Base-by-base conservation (phyloP, 2,797 vertebrate genomes). In the Mallotus villosus region DNA sequence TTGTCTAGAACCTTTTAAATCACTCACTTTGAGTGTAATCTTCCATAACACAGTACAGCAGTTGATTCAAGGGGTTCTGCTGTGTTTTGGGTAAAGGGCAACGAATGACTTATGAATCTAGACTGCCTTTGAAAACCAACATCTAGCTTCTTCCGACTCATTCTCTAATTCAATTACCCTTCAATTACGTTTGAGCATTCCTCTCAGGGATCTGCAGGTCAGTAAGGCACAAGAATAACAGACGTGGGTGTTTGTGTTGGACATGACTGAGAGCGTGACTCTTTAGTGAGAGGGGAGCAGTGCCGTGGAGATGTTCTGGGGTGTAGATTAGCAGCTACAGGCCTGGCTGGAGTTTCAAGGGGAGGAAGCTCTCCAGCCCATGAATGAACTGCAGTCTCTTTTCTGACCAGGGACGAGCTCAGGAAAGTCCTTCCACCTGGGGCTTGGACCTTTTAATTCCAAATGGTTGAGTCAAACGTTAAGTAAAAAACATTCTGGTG, bases 211-310 rank as follows among this genome's bases (percentile, higher is more conserved):
- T 74, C 29, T 29, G 32, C 14, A 46, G 41, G 41, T 72, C 55
- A 71, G 53, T 63, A 19, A 70, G 29, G 74, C 66, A 37, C 21
- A 51, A 63, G 53, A 67, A 72, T 71, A 70, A 79, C 63, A 72
- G 71, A 78, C 4, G 37, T 12, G 27, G 16, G 16, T 85, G 72
- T 85, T 86, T 79, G 68, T 79, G 41, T 79, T 83, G 72, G 83
- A 75, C 67, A 16, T 27, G 69, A 68, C 37, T 62, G 32, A 53
- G 68, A 70, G 49, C 66, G 58, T 22, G 59, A 24, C 32, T 64
- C 24, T 62, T 34, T 68, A 71, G 55, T 61, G 63, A 59, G 68
- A 27, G 61, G 66, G 22, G 24, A 7, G 37, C 8, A 34, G 34
- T 65, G 11, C 19, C 69, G 25, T 2, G 2, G 58, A 22, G 60